Evolutionary conservation across 2,113 vertebrate genomes (phyloP).

Genomic region (Periophthalmus modestus): DNA sequence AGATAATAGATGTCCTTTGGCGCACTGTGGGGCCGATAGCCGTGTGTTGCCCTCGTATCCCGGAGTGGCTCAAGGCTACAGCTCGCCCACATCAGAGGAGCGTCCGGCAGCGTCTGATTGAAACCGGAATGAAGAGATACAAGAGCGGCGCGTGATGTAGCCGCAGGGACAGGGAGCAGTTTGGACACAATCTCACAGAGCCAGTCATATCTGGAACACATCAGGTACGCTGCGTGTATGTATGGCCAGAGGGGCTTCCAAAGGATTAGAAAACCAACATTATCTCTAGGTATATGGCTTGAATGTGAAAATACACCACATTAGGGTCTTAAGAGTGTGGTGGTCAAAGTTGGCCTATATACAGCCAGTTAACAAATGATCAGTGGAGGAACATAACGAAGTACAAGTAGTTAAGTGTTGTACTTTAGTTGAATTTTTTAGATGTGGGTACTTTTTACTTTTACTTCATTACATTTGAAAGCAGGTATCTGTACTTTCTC

Average conservation of each 20-base stretch:
- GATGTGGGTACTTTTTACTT: no score
- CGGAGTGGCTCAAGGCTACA: slow-evolving; percentile 53
- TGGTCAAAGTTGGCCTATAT: slow-evolving; percentile 41
- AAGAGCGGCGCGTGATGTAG: slow-evolving; percentile 57
- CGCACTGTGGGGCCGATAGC: slow-evolving; percentile 48
- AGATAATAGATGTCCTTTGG: slow-evolving; percentile 67
- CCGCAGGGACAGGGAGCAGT: slow-evolving; percentile 57
- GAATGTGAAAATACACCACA: slow-evolving; percentile 53
- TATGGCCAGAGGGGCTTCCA: slow-evolving; percentile 62
- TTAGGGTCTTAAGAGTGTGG: slow-evolving; percentile 43
- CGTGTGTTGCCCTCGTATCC: slow-evolving; percentile 50
- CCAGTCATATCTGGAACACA: slow-evolving; percentile 58
- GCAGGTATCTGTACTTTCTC: no score
- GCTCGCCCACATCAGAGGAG: slow-evolving; percentile 53
- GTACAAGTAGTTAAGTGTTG: no score
- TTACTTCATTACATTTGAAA: no score
- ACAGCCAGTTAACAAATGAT: slow-evolving; percentile 5
- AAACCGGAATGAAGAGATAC: slow-evolving; percentile 72
- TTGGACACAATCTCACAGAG: slow-evolving; percentile 62
- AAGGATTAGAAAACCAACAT: slow-evolving; percentile 61
- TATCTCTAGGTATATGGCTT: slow-evolving; percentile 50
- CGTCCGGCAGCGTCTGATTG: slow-evolving; percentile 58
- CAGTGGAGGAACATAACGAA: no score
- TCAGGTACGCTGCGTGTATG: slow-evolving; percentile 62
- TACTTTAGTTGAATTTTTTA: no score